Base-by-base conservation (phyloP, 2,113 vertebrate genomes). In the Platysteira castanea region DNA sequence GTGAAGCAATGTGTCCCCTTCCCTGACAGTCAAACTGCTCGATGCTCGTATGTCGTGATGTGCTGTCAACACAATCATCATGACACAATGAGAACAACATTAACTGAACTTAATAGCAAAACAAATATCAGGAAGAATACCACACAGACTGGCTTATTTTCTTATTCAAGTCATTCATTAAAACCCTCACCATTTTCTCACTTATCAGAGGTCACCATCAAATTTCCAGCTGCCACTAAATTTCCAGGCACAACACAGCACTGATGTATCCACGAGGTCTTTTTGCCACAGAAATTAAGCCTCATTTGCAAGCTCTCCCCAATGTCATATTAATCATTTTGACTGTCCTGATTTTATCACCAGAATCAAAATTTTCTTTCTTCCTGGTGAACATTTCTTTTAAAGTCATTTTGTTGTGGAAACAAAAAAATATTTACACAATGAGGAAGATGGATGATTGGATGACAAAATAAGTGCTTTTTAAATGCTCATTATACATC, bases 151-250 rank as follows among this genome's bases (percentile, higher is more conserved):
- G 54, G 64, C 60, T 96, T 93, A 90, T 96, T 95, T 90, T 92
- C 83, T 93, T 81, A 84, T 89, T 93, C 73, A 92, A 84, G 52
- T 73, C n/a, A 84, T 89, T 95, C 80, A 92, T 87, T 96, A 96
- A 92, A 97, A 89, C 31, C 4, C 49, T 86, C 49, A 73, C 49
- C 23, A 68, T 95, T 96, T 95, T 87, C 74, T 90, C 6, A 0
- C 63, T 93, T 96, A 96, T 96, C 96, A 76, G 95, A 84, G 77
- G 65, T 95, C 80, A 90, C 92, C 88, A 97, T 95, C 96, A 91
- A 96, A 95, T 92, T 96, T 92, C 90, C 90, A 95, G 73, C 73
- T 94, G 80, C 89, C 86, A 56, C 92, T 89, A 59, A 92, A 90
- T 96, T 96, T 95, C 76, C 84, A 96, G 49, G 89, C 80, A 84